Conservation (phyloP, 2,113 vertebrate species). For the Agelaius tricolor region DNA sequence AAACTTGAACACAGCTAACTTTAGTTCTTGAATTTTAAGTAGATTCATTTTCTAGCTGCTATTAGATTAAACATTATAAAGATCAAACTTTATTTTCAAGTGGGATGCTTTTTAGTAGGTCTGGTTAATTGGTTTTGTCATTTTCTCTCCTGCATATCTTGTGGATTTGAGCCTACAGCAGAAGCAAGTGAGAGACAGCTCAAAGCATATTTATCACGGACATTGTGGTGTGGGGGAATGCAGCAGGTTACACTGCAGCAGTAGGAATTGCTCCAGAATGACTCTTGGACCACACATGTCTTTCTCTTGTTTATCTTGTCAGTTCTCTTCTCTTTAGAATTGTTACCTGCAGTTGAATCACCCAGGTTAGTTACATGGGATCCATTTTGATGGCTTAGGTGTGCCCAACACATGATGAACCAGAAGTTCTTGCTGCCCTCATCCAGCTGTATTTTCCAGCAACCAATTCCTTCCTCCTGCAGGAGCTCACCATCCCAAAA, state of each 20-base stretch:
- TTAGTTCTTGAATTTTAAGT: not conserved
- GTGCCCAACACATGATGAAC: not conserved
- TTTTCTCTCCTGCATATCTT: not conserved
- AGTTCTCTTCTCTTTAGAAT: not conserved
- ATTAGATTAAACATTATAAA: not conserved
- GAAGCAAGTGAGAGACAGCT: not conserved
- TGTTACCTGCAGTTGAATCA: not conserved
- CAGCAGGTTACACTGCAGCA: not conserved
- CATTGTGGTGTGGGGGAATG: fast-evolving
- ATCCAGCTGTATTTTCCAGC: not conserved
- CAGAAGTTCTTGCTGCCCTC: not conserved
- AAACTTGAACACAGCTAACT: not conserved
- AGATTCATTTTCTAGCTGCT: not conserved
- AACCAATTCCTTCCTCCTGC: not conserved
- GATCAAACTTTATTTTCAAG: not conserved
- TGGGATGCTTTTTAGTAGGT: not conserved
- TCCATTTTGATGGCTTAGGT: not conserved
- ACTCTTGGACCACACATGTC: not conserved
- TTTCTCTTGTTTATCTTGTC: not conserved
- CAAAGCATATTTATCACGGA: not conserved
- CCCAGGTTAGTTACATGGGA: not conserved
- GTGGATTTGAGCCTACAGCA: not conserved
- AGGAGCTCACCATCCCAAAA: not conserved
- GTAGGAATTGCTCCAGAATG: not conserved
- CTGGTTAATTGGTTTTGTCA: not conserved